phyloP scores from a whole-genome alignment of 2,797 vertebrate genomes.

The Amblyraja radiata region DNA sequence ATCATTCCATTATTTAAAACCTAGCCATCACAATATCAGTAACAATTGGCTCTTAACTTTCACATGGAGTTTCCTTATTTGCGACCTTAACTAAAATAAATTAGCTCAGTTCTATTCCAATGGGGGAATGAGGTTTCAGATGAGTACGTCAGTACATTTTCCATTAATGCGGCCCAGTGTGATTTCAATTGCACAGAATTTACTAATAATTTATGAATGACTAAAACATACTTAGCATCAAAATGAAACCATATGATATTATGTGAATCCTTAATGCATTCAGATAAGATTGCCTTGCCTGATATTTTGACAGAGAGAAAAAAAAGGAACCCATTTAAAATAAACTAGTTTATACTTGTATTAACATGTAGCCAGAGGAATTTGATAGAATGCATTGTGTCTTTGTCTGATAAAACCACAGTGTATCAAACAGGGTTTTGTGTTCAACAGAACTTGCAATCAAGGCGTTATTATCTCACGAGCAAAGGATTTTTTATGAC shows the following conservation, averaged over 20 bases:
- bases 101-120: neutral
- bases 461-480: neutral
- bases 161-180: neutral
- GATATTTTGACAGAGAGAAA: neutral
- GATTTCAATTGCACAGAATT: constrained; percentile 1
- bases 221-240: neutral
- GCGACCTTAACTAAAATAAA: neutral
- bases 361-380: constrained; percentile 2
- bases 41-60: neutral
- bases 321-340: neutral
- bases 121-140: neutral
- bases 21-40: neutral
- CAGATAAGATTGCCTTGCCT: neutral
- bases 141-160: neutral
- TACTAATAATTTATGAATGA: neutral
- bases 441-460: neutral
- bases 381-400: neutral
- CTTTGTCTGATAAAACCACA: neutral
- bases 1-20: neutral
- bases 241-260: neutral
- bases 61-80: neutral
- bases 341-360: neutral
- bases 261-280: constrained; percentile 11
- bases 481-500: neutral
- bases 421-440: too few relatives aligned